A percentile compares a stretch with the other conserved stretches of the same genome.
These are phyloP conservation scores for Eulacestoma nigropectus DNA, from an alignment of 2,113 vertebrate species.

Conservation along the genomic window DNA sequence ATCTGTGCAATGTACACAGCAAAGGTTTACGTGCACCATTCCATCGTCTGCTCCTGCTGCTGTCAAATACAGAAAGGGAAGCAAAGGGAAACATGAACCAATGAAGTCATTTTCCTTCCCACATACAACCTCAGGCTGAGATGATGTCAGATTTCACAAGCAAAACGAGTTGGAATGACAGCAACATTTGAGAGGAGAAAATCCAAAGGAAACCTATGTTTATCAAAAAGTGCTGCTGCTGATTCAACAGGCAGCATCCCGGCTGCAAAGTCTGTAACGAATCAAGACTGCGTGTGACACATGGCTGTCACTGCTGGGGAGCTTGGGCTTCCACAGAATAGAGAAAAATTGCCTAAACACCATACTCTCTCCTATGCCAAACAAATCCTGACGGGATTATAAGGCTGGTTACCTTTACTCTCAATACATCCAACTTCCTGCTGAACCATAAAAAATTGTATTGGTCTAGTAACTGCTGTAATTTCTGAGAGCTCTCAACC, in stretches of 20 bases:
- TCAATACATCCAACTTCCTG: neutral
- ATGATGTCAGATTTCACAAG: neutral
- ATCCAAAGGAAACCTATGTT: neutral
- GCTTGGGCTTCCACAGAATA: neutral
- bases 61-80: neutral
- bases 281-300: neutral
- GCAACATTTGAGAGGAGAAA: neutral
- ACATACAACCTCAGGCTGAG: neutral
- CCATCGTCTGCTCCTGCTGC: neutral
- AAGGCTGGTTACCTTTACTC: neutral
- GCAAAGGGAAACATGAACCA: neutral
- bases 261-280: neutral
- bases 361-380: neutral
- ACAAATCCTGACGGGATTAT: neutral
- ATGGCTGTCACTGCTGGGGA: neutral
- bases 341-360: accelerated
- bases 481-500: neutral
- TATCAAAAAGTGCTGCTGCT: neutral
- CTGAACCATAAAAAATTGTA: neutral
- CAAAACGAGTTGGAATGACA: neutral
- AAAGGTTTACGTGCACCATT: neutral
- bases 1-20: neutral
- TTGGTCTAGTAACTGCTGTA: neutral
- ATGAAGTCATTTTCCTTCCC: neutral
- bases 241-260: neutral